A percentile compares a stretch with the other conserved stretches of the same genome.
These are phyloP conservation scores for Thumatha senex DNA, from an alignment of 2,888 invertebrate genomes.

Conservation along the genomic window DNA sequence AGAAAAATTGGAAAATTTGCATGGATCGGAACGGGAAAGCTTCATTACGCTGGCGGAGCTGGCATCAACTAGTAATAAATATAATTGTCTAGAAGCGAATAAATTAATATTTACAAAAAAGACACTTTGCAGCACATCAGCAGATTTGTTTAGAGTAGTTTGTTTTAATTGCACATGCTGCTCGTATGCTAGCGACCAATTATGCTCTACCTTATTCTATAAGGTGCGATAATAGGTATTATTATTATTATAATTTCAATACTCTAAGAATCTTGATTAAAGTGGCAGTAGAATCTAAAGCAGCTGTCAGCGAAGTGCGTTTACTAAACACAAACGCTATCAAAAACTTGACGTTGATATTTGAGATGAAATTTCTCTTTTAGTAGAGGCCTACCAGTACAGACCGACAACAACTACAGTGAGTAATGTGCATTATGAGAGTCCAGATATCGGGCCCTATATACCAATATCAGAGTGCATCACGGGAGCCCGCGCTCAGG, in stretches of 20 bases:
- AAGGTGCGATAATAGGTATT: neutral
- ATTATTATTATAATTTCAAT: neutral
- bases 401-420: slow-evolving; percentile 11
- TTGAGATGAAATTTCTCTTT: neutral
- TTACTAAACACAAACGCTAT: neutral
- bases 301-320: neutral
- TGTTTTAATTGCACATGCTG: neutral
- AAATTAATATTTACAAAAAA: neutral
- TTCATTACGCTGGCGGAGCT: no score
- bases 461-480: slow-evolving; percentile 97
- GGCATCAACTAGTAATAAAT: no score
- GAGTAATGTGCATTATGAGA: no score
- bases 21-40: no score
- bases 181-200: neutral
- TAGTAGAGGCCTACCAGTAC: slow-evolving; percentile 56
- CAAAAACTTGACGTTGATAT: no score
- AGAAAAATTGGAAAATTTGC: no score
- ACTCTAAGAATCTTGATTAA: neutral
- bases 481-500: slow-evolving; percentile 87
- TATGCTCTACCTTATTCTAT: neutral
- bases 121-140: neutral
- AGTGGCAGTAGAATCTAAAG: no score
- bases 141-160: neutral
- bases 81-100: no score
- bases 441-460: slow-evolving; percentile 87